These are phyloP conservation scores for Picus viridis DNA, from an alignment of 2,797 vertebrate species.

Conservation along the genomic window DNA sequence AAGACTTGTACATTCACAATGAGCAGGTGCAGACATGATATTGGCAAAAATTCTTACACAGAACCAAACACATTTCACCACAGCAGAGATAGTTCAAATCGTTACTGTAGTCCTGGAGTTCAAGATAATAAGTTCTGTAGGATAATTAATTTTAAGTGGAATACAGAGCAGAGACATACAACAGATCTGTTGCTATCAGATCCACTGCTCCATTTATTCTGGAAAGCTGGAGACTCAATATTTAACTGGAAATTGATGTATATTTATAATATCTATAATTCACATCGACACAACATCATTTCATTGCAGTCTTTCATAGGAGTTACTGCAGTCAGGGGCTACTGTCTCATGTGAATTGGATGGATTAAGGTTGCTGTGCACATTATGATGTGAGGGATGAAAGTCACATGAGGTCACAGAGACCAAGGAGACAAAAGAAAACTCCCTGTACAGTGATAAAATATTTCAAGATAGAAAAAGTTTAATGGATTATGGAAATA, in stretches of 20 bases:
- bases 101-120: background rate
- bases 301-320: background rate
- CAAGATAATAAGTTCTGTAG: background rate
- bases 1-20: background rate
- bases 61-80: background rate
- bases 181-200: background rate
- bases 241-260: background rate
- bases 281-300: background rate
- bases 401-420: background rate
- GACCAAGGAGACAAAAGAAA: background rate
- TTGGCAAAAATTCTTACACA: background rate
- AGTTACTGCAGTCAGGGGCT: background rate
- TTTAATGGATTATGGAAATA: constrained; percentile 38
- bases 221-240: background rate
- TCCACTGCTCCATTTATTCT: background rate
- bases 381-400: background rate
- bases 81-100: background rate
- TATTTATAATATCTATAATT: background rate
- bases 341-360: background rate
- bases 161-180: background rate
- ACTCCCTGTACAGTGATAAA: background rate
- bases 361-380: background rate
- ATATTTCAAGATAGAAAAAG: constrained; percentile 23
- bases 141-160: background rate
- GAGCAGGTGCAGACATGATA: background rate